Base-by-base conservation (phyloP, 2,113 vertebrate genomes). In the Psophia crepitans region DNA sequence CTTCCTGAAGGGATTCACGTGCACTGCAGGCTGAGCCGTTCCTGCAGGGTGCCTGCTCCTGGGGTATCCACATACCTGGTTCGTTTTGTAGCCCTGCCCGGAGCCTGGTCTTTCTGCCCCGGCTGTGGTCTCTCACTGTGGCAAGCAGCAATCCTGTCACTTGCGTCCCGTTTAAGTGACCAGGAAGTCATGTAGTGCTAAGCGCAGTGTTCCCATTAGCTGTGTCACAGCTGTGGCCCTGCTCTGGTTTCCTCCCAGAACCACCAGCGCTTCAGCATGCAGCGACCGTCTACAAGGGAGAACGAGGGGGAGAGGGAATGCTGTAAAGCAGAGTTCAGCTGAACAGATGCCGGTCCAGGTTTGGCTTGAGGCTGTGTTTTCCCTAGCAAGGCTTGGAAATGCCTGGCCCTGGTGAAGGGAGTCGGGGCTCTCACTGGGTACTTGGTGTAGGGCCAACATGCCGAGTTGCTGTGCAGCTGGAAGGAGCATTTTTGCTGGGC, bases 221-320 rank as follows among this genome's bases (percentile, higher is more conserved):
- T 15, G 4, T 69, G 27, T 21, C 74, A 74, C 16, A 27, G 32
- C 0, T 85, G 46, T 41, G 33, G 26, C 35, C 33, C 33, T 60
- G 49, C 5, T 51, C 33, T 91, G 63, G 7, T 82, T 83, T 65
- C 53, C 16, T 64, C 39, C 41, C 39, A 75, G 41, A 32, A 37
- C 6, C 17, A 44, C 46, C 37, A 78, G 51, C 43, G 28, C 37
- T 18, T 78, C 33, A 70, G 43, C 14, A 5, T 22, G 26, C 39
- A 75, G 48, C 46, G 9, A 51, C 15, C n/a, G 16, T 84, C 15
- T 33, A 24, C 18, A 60, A 16, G 35, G 69, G 58, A 81, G 35
- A 57, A 49, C 0, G 1, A 4, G 1, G 12, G 11, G 33, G 15
- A 58, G 44, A 56, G 6, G 35, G 49, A 49, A 68, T 46, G 18